Conservation (phyloP, 2,113 vertebrate species). For the Ploceus nigricollis region DNA sequence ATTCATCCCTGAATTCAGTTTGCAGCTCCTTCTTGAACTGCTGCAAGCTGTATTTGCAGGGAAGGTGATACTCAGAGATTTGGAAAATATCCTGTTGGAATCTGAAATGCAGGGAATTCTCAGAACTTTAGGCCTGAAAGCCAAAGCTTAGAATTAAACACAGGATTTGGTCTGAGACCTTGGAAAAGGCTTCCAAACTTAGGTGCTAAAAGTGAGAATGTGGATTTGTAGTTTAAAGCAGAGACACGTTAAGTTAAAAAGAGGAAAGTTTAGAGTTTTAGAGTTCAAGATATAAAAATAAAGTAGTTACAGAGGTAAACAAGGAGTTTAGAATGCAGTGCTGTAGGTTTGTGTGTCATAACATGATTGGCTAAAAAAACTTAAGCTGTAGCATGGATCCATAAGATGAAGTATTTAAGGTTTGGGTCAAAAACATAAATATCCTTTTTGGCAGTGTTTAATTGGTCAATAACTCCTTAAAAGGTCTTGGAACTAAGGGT, state of each 20-base stretch:
- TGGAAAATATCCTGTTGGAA: not conserved
- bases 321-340: not conserved
- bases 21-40: not conserved
- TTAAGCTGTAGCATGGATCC: not conserved
- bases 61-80: not conserved
- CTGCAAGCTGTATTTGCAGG: not conserved
- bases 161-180: not conserved
- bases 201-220: not conserved
- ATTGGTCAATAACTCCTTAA: not conserved
- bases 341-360: not conserved
- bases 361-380: not conserved
- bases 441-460: not conserved
- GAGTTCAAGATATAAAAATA: not conserved
- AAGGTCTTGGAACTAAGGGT: not conserved
- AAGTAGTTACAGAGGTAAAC: not conserved
- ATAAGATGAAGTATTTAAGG: not conserved
- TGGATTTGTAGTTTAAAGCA: not conserved
- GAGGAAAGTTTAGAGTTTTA: not conserved
- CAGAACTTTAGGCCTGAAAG: too few relatives aligned
- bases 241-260: not conserved
- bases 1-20: not conserved
- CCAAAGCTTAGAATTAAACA: not conserved
- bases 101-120: too few relatives aligned
- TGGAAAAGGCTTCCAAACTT: not conserved
- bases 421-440: not conserved